Evolutionary conservation across 2,888 invertebrate species (phyloP).

Genomic region (Stenotaenia linearis): DNA sequence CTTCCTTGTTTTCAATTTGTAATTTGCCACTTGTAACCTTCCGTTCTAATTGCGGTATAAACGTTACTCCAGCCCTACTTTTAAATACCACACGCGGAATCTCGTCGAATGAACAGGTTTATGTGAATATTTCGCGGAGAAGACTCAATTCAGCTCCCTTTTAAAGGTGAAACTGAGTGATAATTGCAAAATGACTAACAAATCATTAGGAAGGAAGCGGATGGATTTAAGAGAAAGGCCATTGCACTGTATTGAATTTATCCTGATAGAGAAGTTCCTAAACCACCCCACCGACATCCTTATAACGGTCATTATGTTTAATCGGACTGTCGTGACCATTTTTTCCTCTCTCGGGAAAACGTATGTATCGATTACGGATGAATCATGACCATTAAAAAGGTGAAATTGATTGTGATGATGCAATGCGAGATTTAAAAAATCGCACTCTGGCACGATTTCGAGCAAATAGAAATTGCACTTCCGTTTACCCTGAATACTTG

Average conservation of each 20-base stretch:
- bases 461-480: too few relatives aligned
- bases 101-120: neutral
- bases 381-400: neutral
- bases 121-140: too few relatives aligned
- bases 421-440: too few relatives aligned
- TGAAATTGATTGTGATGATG: neutral
- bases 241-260: slow-evolving; percentile 7
- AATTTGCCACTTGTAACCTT: neutral
- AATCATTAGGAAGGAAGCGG: neutral
- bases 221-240: neutral
- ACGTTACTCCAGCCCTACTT: neutral
- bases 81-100: neutral
- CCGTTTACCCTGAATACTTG: too few relatives aligned
- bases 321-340: neutral
- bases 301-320: neutral
- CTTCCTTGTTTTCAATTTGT: neutral
- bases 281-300: neutral
- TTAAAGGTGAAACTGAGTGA: too few relatives aligned
- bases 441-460: too few relatives aligned
- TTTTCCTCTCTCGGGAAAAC: neutral
- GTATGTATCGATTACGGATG: neutral
- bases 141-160: too few relatives aligned
- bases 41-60: neutral
- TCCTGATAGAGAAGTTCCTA: slow-evolving; percentile 2
- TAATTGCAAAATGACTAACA: neutral